A percentile compares a stretch with the other conserved stretches of the same genome.
These are phyloP conservation scores for Dicerorhinus sumatrensis DNA, from an alignment of 2,113 vertebrate species.

Conservation along the genomic window DNA sequence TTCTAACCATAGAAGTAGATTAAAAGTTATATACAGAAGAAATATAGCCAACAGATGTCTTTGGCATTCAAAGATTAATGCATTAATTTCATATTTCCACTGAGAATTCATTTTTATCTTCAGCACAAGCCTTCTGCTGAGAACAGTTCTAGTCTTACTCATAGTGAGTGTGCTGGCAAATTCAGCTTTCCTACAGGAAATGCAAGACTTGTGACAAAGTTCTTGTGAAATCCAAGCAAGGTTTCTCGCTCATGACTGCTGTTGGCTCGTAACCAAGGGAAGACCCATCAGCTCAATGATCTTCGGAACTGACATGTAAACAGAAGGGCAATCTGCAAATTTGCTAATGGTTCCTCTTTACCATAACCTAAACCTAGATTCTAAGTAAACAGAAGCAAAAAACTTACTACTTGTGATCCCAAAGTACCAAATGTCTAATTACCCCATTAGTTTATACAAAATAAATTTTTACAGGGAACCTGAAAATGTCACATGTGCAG, in stretches of 20 bases:
- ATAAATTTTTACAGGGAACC: not conserved
- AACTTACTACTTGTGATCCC: not conserved
- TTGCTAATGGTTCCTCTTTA: not conserved
- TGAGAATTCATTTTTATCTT: not conserved
- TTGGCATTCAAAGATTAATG: not conserved
- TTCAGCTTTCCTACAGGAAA: constrained; percentile 66
- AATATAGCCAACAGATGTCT: not conserved
- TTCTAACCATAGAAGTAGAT: not conserved
- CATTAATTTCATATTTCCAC: not conserved
- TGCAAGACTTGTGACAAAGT: constrained; percentile 38
- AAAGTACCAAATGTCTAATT: not conserved
- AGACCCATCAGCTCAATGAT: not conserved
- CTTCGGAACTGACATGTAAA: not conserved
- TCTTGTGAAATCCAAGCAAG: constrained; percentile 67
- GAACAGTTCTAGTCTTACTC: not conserved
- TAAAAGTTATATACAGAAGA: not conserved
- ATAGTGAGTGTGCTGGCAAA: not conserved
- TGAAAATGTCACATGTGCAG: not conserved
- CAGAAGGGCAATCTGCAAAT: not conserved
- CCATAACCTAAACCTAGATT: not conserved
- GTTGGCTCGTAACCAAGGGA: constrained; percentile 12
- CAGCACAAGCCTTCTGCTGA: not conserved
- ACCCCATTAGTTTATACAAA: not conserved
- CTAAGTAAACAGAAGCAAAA: constrained; percentile 58
- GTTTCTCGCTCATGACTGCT: constrained; percentile 8